A percentile compares a stretch with the other conserved stretches of the same genome.
These are phyloP conservation scores for Danio aesculapii DNA, from an alignment of 2,797 vertebrate genomes.

Conservation along the genomic window DNA sequence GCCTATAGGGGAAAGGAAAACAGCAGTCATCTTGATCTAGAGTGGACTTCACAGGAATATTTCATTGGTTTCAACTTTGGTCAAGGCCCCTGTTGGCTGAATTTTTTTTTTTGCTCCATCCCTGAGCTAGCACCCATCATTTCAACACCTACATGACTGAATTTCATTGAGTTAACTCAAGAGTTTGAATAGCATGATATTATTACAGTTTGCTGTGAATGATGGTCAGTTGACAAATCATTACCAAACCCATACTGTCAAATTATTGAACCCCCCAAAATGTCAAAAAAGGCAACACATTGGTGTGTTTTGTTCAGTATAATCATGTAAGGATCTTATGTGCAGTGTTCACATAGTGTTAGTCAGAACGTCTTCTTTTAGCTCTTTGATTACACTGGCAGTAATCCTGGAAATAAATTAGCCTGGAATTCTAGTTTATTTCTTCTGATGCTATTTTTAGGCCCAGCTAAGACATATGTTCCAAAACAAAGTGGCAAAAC, in stretches of 20 bases:
- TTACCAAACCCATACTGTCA: neutral
- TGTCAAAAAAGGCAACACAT: neutral
- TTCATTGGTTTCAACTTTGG: neutral
- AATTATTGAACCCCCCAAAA: neutral
- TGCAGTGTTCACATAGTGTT: constrained; percentile 5
- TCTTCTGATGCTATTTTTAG: constrained; percentile 35
- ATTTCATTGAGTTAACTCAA: neutral
- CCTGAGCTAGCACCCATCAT: neutral
- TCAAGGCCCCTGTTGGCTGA: neutral
- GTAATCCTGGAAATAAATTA: constrained; percentile 28
- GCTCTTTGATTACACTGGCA: constrained; percentile 24
- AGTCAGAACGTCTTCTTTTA: neutral
- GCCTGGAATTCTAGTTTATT: constrained; percentile 21
- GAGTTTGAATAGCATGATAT: neutral
- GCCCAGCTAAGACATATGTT: constrained; percentile 1
- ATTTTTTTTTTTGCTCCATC: neutral
- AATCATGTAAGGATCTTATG: neutral
- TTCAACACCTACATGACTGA: neutral
- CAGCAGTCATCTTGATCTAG: neutral
- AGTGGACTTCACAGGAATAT: constrained; percentile 12
- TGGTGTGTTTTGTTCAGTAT: neutral
- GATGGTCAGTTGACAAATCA: neutral
- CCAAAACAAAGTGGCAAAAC: constrained; percentile 35
- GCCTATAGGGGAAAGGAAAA: neutral
- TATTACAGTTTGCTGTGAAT: neutral